These are phyloP conservation scores for Raillietiella orientalis DNA, from an alignment of 2,888 invertebrate genomes.

Conservation along the genomic window DNA sequence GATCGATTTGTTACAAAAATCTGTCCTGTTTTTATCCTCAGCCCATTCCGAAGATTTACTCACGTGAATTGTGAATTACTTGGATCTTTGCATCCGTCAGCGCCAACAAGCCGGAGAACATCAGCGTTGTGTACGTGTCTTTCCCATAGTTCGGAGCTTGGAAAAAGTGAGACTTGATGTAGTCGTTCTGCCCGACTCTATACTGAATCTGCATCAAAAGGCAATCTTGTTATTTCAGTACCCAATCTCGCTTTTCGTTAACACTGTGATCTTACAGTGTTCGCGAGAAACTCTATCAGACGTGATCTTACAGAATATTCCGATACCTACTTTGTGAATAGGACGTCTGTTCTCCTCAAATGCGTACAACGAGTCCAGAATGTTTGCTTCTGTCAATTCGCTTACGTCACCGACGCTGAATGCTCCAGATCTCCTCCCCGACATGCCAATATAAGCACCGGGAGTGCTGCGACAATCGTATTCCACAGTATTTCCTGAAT, in stretches of 20 bases:
- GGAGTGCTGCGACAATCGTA: constrained; percentile 16
- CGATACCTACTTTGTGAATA: too few relatives aligned
- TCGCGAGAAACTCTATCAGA: background rate
- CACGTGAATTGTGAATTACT: constrained; percentile 5
- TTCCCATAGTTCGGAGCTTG: constrained; percentile 36
- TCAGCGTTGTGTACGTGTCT: constrained; percentile 76
- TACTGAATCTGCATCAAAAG: constrained; percentile 8
- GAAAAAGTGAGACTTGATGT: constrained; percentile 7
- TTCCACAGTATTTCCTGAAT: constrained; percentile 19
- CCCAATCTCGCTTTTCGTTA: too few relatives aligned
- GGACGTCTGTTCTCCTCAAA: constrained; percentile 11
- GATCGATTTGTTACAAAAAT: constrained; percentile 7
- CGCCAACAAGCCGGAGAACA: constrained; percentile 25
- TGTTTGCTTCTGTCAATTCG: constrained; percentile 12
- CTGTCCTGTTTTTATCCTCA: too few relatives aligned
- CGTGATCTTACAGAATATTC: too few relatives aligned
- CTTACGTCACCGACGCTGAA: constrained; percentile 11
- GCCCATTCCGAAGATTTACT: too few relatives aligned
- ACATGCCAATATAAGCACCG: constrained; percentile 18
- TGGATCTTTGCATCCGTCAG: constrained; percentile 13
- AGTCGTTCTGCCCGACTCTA: constrained; percentile 5
- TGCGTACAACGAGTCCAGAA: constrained; percentile 10
- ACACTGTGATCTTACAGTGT: constrained; percentile 5
- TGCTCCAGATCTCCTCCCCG: constrained; percentile 12
- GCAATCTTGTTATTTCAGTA: too few relatives aligned